These are phyloP conservation scores for Ciconia nigra DNA, from an alignment of 2,797 vertebrate species.

Conservation along the genomic window DNA sequence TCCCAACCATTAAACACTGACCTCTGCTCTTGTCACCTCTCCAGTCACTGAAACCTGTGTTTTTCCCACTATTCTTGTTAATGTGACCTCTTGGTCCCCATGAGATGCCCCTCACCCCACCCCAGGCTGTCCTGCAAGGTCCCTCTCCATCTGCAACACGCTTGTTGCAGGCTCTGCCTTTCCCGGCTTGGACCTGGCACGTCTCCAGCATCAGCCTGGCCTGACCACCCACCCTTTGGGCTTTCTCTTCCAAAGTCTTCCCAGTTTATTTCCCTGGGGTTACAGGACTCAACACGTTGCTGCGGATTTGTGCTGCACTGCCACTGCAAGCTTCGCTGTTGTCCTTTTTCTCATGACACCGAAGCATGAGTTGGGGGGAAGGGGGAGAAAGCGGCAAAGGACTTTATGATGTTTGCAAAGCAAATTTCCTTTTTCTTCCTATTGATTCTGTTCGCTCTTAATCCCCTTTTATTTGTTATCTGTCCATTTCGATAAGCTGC, in stretches of 20 bases:
- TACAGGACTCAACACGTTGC: background rate
- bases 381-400: background rate
- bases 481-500: background rate
- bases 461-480: constrained; percentile 25
- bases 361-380: background rate
- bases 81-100: background rate
- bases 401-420: background rate
- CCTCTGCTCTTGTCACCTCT: background rate
- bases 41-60: background rate
- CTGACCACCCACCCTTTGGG: background rate
- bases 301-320: background rate
- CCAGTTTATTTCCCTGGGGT: background rate
- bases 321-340: background rate
- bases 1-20: background rate
- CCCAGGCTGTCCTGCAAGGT: background rate
- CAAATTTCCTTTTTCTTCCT: background rate
- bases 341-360: background rate
- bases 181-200: accelerated
- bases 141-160: background rate
- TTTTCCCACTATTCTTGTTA: background rate
- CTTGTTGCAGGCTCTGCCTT: background rate
- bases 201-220: background rate
- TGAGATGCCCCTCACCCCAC: background rate
- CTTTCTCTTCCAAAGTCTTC: background rate
- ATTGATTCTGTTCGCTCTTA: background rate